Evolutionary conservation across 53 echinoderm and acorn worm genomes (phyloP), one percentile per base, ranked within the genome.

Genomic region (Actinopyga echinites): DNA sequence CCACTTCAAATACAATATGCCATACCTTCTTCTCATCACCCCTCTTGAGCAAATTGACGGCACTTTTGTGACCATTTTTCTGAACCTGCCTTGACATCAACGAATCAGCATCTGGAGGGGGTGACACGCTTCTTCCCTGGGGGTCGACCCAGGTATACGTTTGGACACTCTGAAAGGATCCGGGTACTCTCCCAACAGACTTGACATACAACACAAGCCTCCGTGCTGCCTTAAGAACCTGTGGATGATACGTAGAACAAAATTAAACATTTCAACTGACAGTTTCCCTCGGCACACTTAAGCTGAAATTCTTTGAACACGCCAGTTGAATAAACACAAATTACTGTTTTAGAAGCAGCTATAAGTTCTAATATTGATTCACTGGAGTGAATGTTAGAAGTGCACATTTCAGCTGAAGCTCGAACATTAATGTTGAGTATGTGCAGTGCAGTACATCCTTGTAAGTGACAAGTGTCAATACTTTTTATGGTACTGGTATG

Each of bases 71-170:
- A 17, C 91, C 91, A 26, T 77, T 77, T 56, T 56, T 43, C 30
- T 26, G 55, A 49, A 24, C 45, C 28, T 45, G 17, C 44, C 23
- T 21, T 17, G 20, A 9, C 10, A 62, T 11, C 42, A 81, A 23
- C n/a, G 75, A 85, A 65, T 93, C 91, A 3, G 82, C 85, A 85
- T 95, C 93, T 21, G 95, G 95, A 34, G 95, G 95, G 42, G 95
- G 95, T 2, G 95, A 95, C 43, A 95, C 95, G 30, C 95, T 95
- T 62, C 95, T 81, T 57, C 95, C 95, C 73, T 93, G 83, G 28
- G 93, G 95, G 73, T 95, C 87, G 1, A 95, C 93, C 95, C 95
- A 95, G 40, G 95, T 95, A 83, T 95, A 95, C 17, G 93, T 95
- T 66, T 93, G 87, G 79, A 91, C 93, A 22, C 91, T 89, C 56